Conservation (phyloP, 30 jellyfish, hydroid and myxozoan species). For the Calvadosia cruxmelitensis region DNA sequence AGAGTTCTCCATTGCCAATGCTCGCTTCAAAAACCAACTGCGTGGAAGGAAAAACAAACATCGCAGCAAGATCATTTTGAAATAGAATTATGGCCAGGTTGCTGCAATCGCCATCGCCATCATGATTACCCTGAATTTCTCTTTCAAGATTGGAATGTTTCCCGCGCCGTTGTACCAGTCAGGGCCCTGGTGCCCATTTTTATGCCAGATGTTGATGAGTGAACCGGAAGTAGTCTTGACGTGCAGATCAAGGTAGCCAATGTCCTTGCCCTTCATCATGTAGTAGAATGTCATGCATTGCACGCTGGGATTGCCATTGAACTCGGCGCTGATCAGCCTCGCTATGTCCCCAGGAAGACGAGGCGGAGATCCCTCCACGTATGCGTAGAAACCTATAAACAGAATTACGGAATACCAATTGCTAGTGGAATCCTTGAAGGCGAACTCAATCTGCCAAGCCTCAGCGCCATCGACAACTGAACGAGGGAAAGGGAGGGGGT, state of each 20-base stretch:
- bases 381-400: not conserved
- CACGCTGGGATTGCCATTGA: not conserved
- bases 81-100: no score
- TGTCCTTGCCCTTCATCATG: not conserved
- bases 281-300: not conserved
- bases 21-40: not conserved
- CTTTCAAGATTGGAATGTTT: not conserved
- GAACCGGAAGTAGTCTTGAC: not conserved
- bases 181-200: not conserved
- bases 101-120: no score
- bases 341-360: not conserved
- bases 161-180: not conserved
- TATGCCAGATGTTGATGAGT: not conserved
- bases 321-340: not conserved
- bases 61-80: no score
- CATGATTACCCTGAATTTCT: not conserved
- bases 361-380: slow-evolving; percentile 1
- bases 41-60: no score
- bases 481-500: no score
- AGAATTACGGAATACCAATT: no score
- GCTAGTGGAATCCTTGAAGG: no score
- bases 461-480: no score
- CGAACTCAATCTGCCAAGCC: no score
- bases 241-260: not conserved
- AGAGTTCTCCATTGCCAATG: not conserved